phyloP scores from a whole-genome alignment of 1,140 invertebrate genomes.

The Drosophila ohnishii region DNA sequence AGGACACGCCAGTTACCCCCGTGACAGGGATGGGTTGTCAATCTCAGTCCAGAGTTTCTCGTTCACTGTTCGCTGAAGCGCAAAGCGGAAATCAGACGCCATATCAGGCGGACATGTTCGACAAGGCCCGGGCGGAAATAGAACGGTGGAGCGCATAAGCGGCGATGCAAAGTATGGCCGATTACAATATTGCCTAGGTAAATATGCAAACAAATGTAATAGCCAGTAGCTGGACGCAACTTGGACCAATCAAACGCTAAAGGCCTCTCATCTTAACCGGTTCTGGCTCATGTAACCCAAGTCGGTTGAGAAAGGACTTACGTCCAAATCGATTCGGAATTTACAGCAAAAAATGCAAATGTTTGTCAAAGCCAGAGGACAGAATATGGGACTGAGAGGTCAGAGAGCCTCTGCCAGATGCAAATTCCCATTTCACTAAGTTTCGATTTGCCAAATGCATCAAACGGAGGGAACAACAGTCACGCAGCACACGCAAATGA shows the following conservation, averaged over 20 bases:
- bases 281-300: conserved; percentile 25
- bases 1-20: conserved; percentile 48
- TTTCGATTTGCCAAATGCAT: conserved; percentile 57
- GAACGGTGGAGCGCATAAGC: conserved; percentile 40
- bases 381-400: conserved; percentile 12
- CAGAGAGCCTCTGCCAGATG: conserved; percentile 22
- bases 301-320: conserved; percentile 20
- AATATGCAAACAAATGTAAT: conserved; percentile 33
- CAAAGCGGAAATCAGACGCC: conserved; percentile 73
- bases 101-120: conserved; percentile 68
- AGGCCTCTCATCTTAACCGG: conserved; percentile 5
- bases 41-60: conserved; percentile 38
- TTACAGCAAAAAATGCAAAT: conserved; percentile 73
- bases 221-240: conserved; percentile 5
- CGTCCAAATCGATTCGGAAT: conserved; percentile 62
- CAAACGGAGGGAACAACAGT: conserved; percentile 26
- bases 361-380: conserved; percentile 3
- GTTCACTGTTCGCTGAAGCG: conserved; percentile 58
- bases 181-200: conserved; percentile 36
- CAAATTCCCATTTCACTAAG: conserved; percentile 58
- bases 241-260: conserved; percentile 50
- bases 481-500: conserved; percentile 37
- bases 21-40: conserved; percentile 49
- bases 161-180: conserved; percentile 24
- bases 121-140: conserved; percentile 66